Percentiles rank a stretch among this genome's conserved stretches.
Conservation (phyloP, 2,888 invertebrate species). For the Cephus sareptanus region DNA sequence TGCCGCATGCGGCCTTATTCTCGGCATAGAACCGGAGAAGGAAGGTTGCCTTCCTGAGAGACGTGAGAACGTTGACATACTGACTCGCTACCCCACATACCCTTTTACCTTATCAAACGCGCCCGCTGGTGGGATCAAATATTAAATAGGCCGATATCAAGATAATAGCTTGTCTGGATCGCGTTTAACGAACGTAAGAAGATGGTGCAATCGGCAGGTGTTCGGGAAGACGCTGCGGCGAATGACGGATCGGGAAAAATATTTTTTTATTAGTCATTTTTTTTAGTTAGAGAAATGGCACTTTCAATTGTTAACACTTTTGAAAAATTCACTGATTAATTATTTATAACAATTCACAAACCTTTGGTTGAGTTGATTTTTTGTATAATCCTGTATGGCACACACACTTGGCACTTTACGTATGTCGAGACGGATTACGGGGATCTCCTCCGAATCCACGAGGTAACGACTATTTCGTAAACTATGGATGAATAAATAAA, state of each 20-base stretch:
- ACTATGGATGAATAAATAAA: constrained; percentile 15
- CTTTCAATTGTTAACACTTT: constrained; percentile 4
- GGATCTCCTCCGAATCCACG: neutral
- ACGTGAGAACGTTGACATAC: constrained; percentile 64
- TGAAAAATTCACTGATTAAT: neutral
- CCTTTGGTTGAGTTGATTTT: constrained; percentile 23
- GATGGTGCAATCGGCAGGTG: constrained; percentile 14
- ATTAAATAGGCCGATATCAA: neutral
- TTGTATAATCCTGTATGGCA: constrained; percentile 37
- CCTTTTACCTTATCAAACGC: constrained; percentile 59
- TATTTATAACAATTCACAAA: constrained; percentile 27
- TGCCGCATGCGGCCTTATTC: constrained; percentile 58
- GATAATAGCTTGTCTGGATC: too few relatives aligned
- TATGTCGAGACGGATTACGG: neutral
- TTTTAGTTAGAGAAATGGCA: neutral
- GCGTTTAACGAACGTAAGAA: constrained; percentile 2
- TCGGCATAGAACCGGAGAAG: constrained; percentile 45
- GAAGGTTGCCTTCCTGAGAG: constrained; percentile 52
- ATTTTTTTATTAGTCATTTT: neutral
- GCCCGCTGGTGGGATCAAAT: neutral
- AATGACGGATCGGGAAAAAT: neutral
- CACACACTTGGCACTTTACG: constrained; percentile 59
- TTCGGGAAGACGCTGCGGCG: neutral
- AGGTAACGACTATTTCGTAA: neutral
- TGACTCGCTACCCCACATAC: constrained; percentile 67